Percentiles rank a stretch among this genome's conserved stretches.
Evolutionary conservation across 2,113 vertebrate genomes (phyloP).

Genomic region (Gorsachius goisagi): DNA sequence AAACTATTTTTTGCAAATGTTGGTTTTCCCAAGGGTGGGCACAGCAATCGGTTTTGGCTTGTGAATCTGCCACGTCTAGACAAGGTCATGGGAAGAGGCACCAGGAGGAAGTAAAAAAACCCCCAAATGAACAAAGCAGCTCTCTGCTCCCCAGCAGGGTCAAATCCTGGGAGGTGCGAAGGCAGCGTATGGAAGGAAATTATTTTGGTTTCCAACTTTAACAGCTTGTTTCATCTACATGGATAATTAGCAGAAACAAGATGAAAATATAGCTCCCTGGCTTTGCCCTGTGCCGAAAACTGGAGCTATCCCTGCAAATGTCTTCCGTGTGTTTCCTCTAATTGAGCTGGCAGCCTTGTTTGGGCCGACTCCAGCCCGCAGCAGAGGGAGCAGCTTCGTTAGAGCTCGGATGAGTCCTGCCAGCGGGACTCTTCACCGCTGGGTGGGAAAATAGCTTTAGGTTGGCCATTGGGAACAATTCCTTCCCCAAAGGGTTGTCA

Average conservation of each 20-base stretch:
- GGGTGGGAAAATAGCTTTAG: not conserved
- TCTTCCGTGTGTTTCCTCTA: not conserved
- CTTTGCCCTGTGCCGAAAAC: not conserved
- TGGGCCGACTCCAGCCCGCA: not conserved
- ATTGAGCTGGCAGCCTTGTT: not conserved
- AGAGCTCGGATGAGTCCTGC: not conserved
- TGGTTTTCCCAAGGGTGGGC: not conserved
- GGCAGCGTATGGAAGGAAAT: not conserved
- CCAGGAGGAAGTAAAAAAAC: not conserved
- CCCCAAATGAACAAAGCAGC: not conserved
- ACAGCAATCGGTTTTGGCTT: not conserved
- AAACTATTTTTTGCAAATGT: not conserved
- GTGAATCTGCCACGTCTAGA: not conserved
- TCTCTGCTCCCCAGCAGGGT: not conserved
- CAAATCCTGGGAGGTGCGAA: not conserved
- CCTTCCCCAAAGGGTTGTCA: too few relatives aligned
- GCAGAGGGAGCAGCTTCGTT: not conserved
- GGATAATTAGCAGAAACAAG: not conserved
- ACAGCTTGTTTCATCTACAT: not conserved
- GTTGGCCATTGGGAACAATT: too few relatives aligned
- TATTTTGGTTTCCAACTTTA: not conserved
- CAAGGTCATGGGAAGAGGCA: not conserved
- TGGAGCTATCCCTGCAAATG: not conserved
- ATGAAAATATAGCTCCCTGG: not conserved
- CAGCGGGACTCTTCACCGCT: accelerated